phyloP scores from a whole-genome alignment of 2,797 vertebrate genomes.

The Pygocentrus nattereri region DNA sequence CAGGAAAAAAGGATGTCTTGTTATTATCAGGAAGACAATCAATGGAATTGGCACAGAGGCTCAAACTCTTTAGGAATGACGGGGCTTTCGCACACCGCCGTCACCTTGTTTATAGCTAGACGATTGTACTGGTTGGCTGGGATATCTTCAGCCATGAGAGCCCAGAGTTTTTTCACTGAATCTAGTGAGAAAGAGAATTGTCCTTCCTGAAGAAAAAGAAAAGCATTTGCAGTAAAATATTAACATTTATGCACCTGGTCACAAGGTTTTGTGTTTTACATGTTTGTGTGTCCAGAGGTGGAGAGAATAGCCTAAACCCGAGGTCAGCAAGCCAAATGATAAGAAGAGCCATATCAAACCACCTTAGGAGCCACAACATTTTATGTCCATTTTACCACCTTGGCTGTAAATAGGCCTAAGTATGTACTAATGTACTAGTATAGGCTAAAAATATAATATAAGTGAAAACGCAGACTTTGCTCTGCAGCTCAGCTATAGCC shows the following conservation, averaged over 20 bases:
- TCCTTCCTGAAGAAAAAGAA: constrained; percentile 57
- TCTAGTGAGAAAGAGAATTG: constrained; percentile 58
- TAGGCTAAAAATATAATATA: too few species aligned
- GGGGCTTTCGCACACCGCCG: constrained; percentile 47
- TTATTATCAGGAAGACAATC: neutral
- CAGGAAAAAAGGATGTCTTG: neutral
- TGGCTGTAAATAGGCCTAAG: too few species aligned
- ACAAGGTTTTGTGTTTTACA: neutral
- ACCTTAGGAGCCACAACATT: too few species aligned
- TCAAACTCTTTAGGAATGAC: constrained; percentile 55
- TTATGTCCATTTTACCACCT: too few species aligned
- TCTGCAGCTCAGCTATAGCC: too few species aligned
- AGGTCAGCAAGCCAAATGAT: too few species aligned
- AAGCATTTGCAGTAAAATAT: neutral
- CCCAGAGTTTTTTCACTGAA: constrained; percentile 52
- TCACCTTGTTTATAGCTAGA: neutral
- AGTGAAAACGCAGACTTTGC: too few species aligned
- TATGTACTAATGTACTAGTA: too few species aligned
- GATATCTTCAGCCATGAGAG: constrained; percentile 31
- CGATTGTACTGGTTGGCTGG: neutral
- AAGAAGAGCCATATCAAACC: too few species aligned
- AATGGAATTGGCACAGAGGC: constrained; percentile 49
- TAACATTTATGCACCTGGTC: neutral
- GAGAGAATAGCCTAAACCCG: too few species aligned
- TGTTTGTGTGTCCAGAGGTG: neutral